These are phyloP conservation scores for Alfaro cultratus DNA, from an alignment of 2,797 vertebrate genomes.

Conservation along the genomic window DNA sequence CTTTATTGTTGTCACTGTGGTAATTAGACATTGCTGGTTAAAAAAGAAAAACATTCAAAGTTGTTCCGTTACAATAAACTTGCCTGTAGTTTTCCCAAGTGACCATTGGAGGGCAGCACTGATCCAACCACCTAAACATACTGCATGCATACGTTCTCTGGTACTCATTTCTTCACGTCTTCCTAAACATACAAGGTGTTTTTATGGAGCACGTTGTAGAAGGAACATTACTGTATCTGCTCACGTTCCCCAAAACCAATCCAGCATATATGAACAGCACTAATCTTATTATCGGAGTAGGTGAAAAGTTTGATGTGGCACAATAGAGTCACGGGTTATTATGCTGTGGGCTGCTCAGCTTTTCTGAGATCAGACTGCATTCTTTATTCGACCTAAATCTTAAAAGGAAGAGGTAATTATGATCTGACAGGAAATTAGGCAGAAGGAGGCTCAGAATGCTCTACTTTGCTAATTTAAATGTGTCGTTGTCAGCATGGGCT, in stretches of 20 bases:
- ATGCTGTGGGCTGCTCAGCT: conserved; percentile 62
- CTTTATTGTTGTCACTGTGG: not conserved
- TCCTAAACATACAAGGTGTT: conserved; percentile 22
- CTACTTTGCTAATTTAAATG: conserved; percentile 11
- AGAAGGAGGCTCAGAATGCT: conserved; percentile 13
- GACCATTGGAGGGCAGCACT: conserved; percentile 72
- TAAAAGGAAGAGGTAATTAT: conserved; percentile 60
- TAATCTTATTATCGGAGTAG: conserved; percentile 45
- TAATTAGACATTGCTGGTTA: not conserved
- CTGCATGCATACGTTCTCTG: not conserved
- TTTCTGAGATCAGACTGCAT: conserved; percentile 66
- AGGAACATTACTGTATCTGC: conserved; percentile 22
- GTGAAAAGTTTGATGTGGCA: conserved; percentile 50
- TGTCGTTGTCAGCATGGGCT: not conserved
- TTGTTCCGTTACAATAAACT: not conserved
- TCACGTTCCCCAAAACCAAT: conserved; percentile 30
- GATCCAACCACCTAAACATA: conserved; percentile 16
- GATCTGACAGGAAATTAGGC: conserved; percentile 32
- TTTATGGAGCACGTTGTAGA: conserved; percentile 26
- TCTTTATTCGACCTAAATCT: conserved; percentile 72
- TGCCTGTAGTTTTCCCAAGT: conserved; percentile 28
- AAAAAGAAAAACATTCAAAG: no score
- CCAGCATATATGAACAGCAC: conserved; percentile 32
- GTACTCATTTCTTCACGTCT: conserved; percentile 4
- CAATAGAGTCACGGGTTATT: conserved; percentile 75